Evolutionary conservation across 1,140 invertebrate species (phyloP), one percentile per base, ranked within the genome.

Genomic region (Drosophila oshimai): DNA sequence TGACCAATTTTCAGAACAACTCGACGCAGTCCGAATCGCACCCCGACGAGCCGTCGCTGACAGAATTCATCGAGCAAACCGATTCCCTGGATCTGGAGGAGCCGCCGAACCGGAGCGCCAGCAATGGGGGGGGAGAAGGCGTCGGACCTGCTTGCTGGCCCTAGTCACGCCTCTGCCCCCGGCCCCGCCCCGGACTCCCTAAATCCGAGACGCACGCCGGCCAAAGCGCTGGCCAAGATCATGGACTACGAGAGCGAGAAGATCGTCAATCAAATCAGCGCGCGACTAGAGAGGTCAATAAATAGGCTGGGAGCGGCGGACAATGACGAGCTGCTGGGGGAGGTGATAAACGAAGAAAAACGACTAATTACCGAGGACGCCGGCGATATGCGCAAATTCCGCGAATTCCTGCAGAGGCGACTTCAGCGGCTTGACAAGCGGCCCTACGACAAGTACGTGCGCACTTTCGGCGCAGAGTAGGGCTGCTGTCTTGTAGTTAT

Each of bases 1-100:
- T 84, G 17, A 90, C 83, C 0, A 90, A 87, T 53, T 90, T 90
- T 41, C 89, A 90, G 53, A 72, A 42, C 26, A 72, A 71, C 22
- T 61, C 68, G 13, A 24, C 54, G 0, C 57, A 55, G 17, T 9
- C 39, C 6, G 80, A 86, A 4, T 7, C 49, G 6, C 67, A 76
- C 12, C 44, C 70, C 0, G 54, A 83, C 3, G 78, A 83, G 49
- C 79, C 78, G 1, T 54, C 57, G 6, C 22, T 73, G 7, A n/a
- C 28, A 0, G 69, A 73, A 3, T 73, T 73, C 4, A 73, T 73
- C 1, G 47, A 73, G n/a, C 34, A 60, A 31, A n/a, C 26, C 0
- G 60, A 51, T 1, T n/a, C 24, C 4, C 29, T 29, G 4, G 36
- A 71, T 2, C 34, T 3, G 18, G 54, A 7, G 3, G 28, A 17